Base-by-base conservation (phyloP, 2,888 invertebrate species). In the Rosalia funebris region DNA sequence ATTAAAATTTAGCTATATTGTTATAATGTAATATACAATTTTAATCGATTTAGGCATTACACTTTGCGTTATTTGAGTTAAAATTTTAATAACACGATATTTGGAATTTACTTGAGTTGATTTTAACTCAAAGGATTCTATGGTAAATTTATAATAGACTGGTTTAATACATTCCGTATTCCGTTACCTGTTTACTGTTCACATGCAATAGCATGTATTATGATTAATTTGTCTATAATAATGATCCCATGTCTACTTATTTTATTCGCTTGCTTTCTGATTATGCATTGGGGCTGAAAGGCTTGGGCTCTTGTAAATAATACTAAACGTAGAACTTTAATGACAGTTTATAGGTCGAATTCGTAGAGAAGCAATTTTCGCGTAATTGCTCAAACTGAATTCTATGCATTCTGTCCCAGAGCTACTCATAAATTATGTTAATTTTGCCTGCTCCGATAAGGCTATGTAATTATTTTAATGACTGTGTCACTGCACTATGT, bases 401-500 rank as follows among this genome's bases (percentile, higher is more conserved):
- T 34, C 34, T 34, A 34, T 2, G 12, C 11, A 25, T 44, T 19
- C 44, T 12, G 14, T 20, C 25, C 14, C 17, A 12, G 20, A 41
- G 25, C 12, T 25, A 20, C 1, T 10, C 19, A 44, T 14, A 14
- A 12, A 44, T 44, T 44, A 44, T 25, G 19, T 44, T 44, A 44
- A 44, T 44, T 19, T 25, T 3, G 10, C 9, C 20, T 44, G 5
- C 20, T 44, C 12, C 25, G 20, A 25, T 44, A 44, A 44, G 1
- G 15, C 2, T 11, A 34, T 10, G n/a, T 47, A 34, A 47, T 16
- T 47, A 47, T 34, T 17, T 2, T 47, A 36, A 34, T 36, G 16
- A 34, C 32, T 47, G 17, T 34, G 17, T 47, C 34, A 47, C 34
- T 47, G 32, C n/a, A n/a, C n/a, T 32, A 19, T n/a, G 16, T 2